These are phyloP conservation scores for Plebejus argus DNA, from an alignment of 2,888 invertebrate genomes.

Conservation along the genomic window DNA sequence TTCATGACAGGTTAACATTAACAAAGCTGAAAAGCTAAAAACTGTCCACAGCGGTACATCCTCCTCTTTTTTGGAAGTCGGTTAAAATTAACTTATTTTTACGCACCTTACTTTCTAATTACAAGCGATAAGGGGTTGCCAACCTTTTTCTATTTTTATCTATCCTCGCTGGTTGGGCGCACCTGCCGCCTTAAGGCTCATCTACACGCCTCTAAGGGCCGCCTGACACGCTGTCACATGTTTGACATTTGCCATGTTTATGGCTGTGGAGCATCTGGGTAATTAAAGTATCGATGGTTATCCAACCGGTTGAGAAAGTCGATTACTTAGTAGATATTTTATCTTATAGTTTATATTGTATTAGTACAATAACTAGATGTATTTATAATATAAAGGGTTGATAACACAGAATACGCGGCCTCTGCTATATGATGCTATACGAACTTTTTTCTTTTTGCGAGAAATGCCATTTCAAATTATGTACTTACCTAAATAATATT, in stretches of 20 bases:
- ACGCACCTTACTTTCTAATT: constrained; percentile 1
- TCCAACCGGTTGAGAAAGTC: background rate
- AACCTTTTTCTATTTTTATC: constrained; percentile 12
- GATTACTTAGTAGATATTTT: background rate
- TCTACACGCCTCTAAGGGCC: constrained; percentile 10
- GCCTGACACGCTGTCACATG: constrained; percentile 12
- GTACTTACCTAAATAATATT: too few species aligned
- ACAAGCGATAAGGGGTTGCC: background rate
- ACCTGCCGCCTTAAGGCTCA: constrained; percentile 4
- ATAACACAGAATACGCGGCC: too few species aligned
- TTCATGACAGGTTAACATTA: too few species aligned
- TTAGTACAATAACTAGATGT: background rate
- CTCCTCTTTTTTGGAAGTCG: too few species aligned
- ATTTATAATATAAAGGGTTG: background rate
- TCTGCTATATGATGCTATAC: too few species aligned
- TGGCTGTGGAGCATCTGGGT: background rate
- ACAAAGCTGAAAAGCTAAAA: too few species aligned
- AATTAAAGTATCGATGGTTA: background rate
- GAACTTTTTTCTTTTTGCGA: too few species aligned
- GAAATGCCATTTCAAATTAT: too few species aligned
- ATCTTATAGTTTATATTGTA: background rate
- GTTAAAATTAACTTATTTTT: background rate
- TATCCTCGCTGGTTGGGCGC: background rate
- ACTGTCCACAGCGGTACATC: too few species aligned
- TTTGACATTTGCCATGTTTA: constrained; percentile 18